phyloP scores from a whole-genome alignment of 2,113 vertebrate genomes.

The Argyrosomus japonicus region DNA sequence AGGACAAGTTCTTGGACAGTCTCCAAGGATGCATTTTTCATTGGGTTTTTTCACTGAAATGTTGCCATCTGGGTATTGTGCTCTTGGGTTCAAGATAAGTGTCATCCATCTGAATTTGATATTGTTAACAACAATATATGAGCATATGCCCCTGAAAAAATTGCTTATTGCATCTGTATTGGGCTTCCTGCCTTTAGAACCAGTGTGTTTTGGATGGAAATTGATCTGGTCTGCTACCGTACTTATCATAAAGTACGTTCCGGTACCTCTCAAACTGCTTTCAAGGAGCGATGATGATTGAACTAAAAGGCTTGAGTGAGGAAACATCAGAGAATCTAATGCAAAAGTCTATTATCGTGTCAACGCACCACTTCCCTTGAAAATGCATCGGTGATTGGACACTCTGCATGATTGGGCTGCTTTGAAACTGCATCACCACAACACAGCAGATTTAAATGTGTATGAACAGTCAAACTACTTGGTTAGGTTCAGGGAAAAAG shows the following conservation, averaged over 20 bases:
- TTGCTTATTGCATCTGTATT: background rate
- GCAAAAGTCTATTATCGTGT: background rate
- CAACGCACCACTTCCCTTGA: background rate
- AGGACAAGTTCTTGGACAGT: background rate
- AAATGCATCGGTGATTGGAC: background rate
- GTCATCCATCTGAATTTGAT: conserved; percentile 27
- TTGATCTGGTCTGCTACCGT: background rate
- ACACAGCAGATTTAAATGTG: background rate
- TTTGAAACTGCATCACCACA: background rate
- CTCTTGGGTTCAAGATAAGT: background rate
- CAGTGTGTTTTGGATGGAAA: background rate
- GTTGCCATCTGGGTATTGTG: background rate
- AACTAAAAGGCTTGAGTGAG: background rate
- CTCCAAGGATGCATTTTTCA: background rate
- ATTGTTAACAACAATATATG: conserved; percentile 17
- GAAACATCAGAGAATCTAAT: background rate
- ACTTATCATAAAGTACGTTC: background rate
- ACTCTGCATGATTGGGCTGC: background rate
- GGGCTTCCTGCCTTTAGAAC: background rate
- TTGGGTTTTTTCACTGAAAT: background rate
- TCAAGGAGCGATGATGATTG: background rate
- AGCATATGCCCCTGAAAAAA: conserved; percentile 14
- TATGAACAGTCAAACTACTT: background rate
- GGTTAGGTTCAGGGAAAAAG: no score
- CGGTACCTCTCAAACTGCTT: background rate